Conservation (phyloP, 2,888 invertebrate genomes). For the Ganaspis brasiliensis region DNA sequence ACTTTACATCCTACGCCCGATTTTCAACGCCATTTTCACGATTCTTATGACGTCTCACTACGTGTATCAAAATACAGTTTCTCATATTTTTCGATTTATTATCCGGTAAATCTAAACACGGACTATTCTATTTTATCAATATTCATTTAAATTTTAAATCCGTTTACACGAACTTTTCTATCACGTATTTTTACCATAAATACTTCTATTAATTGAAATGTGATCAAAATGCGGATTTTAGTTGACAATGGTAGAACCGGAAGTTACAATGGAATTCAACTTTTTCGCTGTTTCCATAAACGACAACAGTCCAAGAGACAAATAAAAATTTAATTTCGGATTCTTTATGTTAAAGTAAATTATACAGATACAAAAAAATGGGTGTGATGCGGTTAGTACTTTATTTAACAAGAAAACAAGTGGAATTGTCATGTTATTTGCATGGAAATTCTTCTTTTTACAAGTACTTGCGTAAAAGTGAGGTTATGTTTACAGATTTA, state of each 20-base stretch:
- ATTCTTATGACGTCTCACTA: constrained; percentile 16
- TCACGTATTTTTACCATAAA: no score
- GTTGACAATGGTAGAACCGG: no score
- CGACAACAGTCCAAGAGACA: not conserved
- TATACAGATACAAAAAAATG: constrained; percentile 62
- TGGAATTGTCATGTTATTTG: constrained; percentile 49
- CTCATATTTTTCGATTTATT: no score
- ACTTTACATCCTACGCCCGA: constrained; percentile 38
- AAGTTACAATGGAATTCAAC: no score
- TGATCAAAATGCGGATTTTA: no score
- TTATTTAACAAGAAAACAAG: constrained; percentile 47
- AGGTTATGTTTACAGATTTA: constrained; percentile 71
- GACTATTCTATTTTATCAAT: no score
- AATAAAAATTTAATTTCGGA: constrained; percentile 3
- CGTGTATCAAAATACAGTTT: not conserved
- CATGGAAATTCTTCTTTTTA: constrained; percentile 6
- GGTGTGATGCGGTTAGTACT: constrained; percentile 71
- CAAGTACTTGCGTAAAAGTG: not conserved
- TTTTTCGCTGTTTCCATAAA: no score
- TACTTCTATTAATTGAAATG: no score
- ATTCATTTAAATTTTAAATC: no score
- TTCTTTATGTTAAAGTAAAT: constrained; percentile 23
- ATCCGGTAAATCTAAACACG: no score
- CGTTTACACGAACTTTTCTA: no score
- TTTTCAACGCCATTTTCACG: constrained; percentile 34